phyloP scores from a whole-genome alignment of 2,113 vertebrate genomes.

The Gracilinanus agilis region DNA sequence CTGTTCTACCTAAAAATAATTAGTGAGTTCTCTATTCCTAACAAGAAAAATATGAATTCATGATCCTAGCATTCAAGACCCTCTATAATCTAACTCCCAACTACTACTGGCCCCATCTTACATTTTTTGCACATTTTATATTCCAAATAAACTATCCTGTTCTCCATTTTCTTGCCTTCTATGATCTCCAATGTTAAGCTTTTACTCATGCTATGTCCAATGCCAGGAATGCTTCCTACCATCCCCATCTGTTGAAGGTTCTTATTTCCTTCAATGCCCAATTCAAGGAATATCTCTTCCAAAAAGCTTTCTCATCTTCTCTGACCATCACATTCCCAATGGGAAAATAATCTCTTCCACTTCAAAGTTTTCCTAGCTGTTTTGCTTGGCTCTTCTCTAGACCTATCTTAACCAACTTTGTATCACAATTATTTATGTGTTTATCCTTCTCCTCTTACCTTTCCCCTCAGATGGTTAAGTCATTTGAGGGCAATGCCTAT shows the following conservation, averaged over 20 bases:
- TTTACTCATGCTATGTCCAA: neutral
- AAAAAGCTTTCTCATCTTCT: no score
- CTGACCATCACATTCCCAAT: no score
- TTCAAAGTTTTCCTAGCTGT: no score
- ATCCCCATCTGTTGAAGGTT: neutral
- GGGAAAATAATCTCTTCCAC: no score
- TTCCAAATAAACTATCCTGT: neutral
- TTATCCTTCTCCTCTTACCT: no score
- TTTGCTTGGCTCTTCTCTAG: no score
- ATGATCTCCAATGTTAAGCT: no score
- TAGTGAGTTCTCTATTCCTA: neutral
- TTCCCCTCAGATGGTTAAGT: no score
- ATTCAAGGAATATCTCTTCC: neutral
- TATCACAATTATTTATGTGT: no score
- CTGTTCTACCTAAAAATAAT: neutral
- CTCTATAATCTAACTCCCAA: neutral
- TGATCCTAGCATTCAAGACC: neutral
- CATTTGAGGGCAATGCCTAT: no score
- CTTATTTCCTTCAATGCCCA: neutral
- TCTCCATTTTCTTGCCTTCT: neutral
- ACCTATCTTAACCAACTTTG: no score
- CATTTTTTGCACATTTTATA: neutral
- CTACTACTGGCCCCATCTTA: neutral
- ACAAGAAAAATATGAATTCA: neutral
- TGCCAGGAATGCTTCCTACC: neutral